These are phyloP conservation scores for Melanotaenia duboulayi DNA, from an alignment of 2,113 vertebrate genomes.

Conservation along the genomic window DNA sequence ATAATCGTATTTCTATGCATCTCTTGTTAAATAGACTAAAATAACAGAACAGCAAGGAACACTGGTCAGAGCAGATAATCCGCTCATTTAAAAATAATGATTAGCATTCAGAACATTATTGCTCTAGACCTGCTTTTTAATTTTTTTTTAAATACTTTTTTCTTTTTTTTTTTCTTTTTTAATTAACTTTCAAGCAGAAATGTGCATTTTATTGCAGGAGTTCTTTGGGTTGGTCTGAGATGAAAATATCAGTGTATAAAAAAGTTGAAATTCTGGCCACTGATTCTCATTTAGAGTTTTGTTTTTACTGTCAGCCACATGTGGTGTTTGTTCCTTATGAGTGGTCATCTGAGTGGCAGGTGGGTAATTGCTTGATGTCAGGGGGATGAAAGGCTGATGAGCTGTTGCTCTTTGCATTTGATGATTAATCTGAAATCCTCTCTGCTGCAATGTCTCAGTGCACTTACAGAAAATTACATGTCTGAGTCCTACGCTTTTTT, in stretches of 20 bases:
- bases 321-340: conserved; percentile 18
- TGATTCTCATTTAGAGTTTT: conserved; percentile 4
- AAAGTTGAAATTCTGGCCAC: background rate
- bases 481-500: background rate
- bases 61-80: too few relatives aligned
- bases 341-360: conserved; percentile 39
- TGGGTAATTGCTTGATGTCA: conserved; percentile 48
- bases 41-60: too few relatives aligned
- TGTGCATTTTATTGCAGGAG: too few relatives aligned
- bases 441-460: background rate
- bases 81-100: too few relatives aligned
- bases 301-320: conserved; percentile 25
- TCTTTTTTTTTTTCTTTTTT: too few relatives aligned
- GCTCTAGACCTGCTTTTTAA: too few relatives aligned
- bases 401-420: conserved; percentile 22
- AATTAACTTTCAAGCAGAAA: too few relatives aligned
- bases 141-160: too few relatives aligned
- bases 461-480: conserved; percentile 10
- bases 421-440: conserved; percentile 32
- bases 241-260: background rate
- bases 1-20: background rate
- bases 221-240: background rate
- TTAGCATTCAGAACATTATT: too few relatives aligned
- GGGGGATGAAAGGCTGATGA: conserved; percentile 27
- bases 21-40: too few relatives aligned